phyloP scores from a whole-genome alignment of 2,888 invertebrate species.

The Meganola albula region DNA sequence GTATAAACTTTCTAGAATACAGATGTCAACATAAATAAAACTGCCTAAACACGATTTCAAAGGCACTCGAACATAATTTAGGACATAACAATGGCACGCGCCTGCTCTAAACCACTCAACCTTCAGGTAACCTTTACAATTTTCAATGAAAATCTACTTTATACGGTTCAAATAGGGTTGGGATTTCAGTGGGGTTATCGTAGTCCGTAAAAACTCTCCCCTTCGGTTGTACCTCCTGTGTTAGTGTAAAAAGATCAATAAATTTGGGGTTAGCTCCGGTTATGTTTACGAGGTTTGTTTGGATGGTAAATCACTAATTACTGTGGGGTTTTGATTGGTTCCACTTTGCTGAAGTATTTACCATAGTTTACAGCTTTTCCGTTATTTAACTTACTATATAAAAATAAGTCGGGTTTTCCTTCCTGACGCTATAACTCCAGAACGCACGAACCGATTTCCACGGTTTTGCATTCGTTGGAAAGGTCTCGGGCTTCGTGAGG shows the following conservation, averaged over 20 bases:
- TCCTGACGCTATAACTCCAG: no score
- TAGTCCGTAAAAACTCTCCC: conserved; percentile 22
- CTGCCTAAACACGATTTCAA: conserved; percentile 8
- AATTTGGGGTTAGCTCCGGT: conserved; percentile 26
- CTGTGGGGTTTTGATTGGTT: no score
- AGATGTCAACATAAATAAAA: neutral
- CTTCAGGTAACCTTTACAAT: conserved; percentile 20
- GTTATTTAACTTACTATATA: no score
- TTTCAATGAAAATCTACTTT: conserved; percentile 10
- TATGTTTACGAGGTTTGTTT: conserved; percentile 11
- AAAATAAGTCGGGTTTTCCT: no score
- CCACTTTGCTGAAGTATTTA: no score
- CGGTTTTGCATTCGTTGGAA: no score
- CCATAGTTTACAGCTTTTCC: no score
- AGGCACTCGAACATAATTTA: conserved; percentile 33
- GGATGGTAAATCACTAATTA: no score
- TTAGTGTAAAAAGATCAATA: conserved; percentile 28
- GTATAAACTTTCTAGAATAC: no score
- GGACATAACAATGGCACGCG: conserved; percentile 41
- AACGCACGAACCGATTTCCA: no score
- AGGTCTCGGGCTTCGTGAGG: no score
- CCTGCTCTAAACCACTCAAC: conserved; percentile 31
- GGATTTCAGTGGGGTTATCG: conserved; percentile 13
- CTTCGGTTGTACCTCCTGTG: conserved; percentile 15
- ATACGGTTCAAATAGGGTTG: conserved; percentile 12